These are phyloP conservation scores for Heliconius nattereri DNA, from an alignment of 1,140 invertebrate genomes.

Conservation along the genomic window DNA sequence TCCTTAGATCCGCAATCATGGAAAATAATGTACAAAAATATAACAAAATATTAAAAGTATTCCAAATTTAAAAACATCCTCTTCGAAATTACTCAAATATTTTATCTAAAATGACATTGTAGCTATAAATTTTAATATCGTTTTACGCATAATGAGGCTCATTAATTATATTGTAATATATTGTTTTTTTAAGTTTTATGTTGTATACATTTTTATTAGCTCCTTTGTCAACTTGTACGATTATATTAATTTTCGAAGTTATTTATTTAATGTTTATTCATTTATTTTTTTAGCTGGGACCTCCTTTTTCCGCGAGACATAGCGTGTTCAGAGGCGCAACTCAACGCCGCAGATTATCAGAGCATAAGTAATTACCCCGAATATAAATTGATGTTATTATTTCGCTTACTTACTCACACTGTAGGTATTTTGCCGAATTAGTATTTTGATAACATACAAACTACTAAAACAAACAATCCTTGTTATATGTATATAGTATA, in stretches of 20 bases:
- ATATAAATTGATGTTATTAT: too few relatives aligned
- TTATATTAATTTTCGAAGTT: background rate
- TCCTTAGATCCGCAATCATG: background rate
- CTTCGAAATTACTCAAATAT: conserved; percentile 6
- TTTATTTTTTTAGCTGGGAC: background rate
- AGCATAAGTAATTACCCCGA: too few relatives aligned
- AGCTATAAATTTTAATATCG: conserved; percentile 8
- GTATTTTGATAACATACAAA: conserved; percentile 6
- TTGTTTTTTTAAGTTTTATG: conserved; percentile 7
- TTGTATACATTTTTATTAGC: conserved; percentile 1
- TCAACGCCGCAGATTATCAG: too few relatives aligned
- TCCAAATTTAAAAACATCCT: conserved; percentile 9
- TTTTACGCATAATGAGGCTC: background rate
- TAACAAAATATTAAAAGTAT: background rate
- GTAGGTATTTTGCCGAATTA: background rate
- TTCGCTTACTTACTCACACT: too few relatives aligned
- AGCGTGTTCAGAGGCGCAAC: too few relatives aligned
- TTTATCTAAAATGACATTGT: conserved; percentile 12
- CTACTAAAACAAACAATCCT: background rate
- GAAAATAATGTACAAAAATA: background rate
- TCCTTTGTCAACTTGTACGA: background rate
- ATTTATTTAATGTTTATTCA: background rate
- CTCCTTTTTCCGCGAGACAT: background rate
- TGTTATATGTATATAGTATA: background rate
- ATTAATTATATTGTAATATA: conserved; percentile 12